Base-by-base conservation (phyloP, 2,797 vertebrate species). In the Arvicola amphibius region DNA sequence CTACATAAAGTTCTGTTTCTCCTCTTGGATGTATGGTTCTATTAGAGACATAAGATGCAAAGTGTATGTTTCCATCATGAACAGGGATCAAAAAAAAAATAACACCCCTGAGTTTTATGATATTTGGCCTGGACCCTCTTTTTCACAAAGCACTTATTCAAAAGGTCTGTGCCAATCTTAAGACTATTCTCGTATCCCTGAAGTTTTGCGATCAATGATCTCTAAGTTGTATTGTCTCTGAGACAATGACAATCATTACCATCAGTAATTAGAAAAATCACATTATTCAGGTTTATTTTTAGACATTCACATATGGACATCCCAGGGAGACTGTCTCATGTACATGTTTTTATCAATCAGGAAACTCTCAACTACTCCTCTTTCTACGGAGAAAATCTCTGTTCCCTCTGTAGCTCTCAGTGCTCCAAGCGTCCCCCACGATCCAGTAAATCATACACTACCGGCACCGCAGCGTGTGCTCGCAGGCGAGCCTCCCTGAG, bases 201-300 rank as follows among this genome's bases (percentile, higher is more conserved):
- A 88, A 73, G 29, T 78, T 90, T 21, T 86, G 61, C 90, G 48
- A 97, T 92, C n/a, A 83, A 78, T 87, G 29, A 92, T 69, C 61
- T 81, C 93, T 29, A 59, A 71, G 94, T 51, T 80, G 48, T 19
- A 81, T 11, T 40, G 19, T 73, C 69, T 88, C 69, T 65, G 53
- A 34, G 27, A 61, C 37, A 92, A 69, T 53, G 77, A 59, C 71
- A 37, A 74, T 21, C 48, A 19, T 90, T 79, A 88, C 19, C 71
- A 97, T 67, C 46, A 92, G 37, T 93, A 95, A 93, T 81, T 59
- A 94, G 17, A 94, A 79, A 13, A 76, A 86, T 71, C 51, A 51
- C 27, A 53, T 46, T 86, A 81, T 59, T 91, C 56, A 92, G 69
- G 90, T 88, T 91, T 88, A 95, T 88, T 94, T 74, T 78, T 89